Percentiles rank a stretch among this genome's conserved stretches.
phyloP scores from a whole-genome alignment of 2,888 invertebrate genomes.

The Nebria brevicollis region DNA sequence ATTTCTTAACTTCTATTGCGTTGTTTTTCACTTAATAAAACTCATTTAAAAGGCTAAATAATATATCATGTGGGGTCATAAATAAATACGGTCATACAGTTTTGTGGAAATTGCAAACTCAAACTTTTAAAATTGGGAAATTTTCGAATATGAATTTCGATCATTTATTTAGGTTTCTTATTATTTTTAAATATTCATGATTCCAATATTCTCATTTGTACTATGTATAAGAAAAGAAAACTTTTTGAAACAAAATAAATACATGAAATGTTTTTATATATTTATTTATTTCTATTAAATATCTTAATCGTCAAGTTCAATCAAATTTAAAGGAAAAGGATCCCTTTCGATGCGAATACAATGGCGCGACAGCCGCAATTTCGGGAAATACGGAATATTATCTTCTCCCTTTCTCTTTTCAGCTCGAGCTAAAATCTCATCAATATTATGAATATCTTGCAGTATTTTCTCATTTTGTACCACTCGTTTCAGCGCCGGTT shows the following conservation, averaged over 20 bases:
- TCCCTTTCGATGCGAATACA: slow-evolving; percentile 50
- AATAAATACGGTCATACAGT: no score
- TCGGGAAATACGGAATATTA: slow-evolving; percentile 58
- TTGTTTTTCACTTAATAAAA: neutral
- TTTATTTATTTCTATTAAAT: neutral
- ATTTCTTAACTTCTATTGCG: neutral
- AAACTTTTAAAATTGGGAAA: no score
- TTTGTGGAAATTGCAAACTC: no score
- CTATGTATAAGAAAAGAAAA: no score
- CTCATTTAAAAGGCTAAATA: neutral
- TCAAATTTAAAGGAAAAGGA: slow-evolving; percentile 57
- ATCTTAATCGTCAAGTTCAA: slow-evolving; percentile 48
- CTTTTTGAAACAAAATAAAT: neutral
- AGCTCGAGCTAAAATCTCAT: slow-evolving; percentile 50
- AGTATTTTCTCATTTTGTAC: slow-evolving; percentile 23
- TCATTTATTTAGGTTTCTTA: no score
- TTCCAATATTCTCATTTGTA: no score
- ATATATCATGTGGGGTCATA: neutral
- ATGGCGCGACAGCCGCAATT: slow-evolving; percentile 56
- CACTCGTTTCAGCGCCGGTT: slow-evolving; percentile 12
- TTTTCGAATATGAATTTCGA: no score
- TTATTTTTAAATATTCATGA: no score
- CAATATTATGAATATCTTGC: slow-evolving; percentile 36
- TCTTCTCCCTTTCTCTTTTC: slow-evolving; percentile 52
- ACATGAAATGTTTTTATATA: neutral